Evolutionary conservation across 2,797 vertebrate genomes (phyloP).

Genomic region (Mus spretus): DNA sequence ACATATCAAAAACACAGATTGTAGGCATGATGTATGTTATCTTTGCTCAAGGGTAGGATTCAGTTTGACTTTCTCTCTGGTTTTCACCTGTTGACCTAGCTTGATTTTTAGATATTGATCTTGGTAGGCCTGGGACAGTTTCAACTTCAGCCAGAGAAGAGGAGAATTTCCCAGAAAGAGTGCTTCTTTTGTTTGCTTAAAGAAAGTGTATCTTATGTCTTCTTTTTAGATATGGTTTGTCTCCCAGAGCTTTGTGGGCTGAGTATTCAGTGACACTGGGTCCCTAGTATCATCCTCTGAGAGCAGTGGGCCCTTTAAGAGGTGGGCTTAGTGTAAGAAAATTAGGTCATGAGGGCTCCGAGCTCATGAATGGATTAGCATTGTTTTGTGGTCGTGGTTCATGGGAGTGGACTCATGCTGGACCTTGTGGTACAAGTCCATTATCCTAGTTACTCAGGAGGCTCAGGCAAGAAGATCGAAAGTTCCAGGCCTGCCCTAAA

Average conservation of each 20-base stretch:
- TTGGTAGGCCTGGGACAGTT: background rate
- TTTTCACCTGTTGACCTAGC: background rate
- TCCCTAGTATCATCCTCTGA: background rate
- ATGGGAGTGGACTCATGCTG: background rate
- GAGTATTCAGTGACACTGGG: background rate
- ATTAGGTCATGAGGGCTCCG: background rate
- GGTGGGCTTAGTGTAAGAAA: background rate
- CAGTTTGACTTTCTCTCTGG: background rate
- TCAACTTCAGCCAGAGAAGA: background rate
- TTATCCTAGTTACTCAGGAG: background rate
- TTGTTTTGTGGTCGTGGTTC: background rate
- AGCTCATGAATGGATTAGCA: background rate
- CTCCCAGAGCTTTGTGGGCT: background rate
- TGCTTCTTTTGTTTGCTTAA: background rate
- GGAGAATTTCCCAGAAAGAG: slow-evolving; percentile 2
- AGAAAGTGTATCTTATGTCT: background rate
- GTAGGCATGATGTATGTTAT: background rate
- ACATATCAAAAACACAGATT: background rate
- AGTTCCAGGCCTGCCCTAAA: background rate
- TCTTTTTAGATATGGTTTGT: background rate
- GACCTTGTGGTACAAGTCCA: background rate
- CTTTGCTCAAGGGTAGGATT: background rate
- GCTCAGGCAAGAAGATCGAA: background rate
- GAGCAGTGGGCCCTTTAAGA: background rate
- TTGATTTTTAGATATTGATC: background rate